Percentiles rank a stretch among this genome's conserved stretches.
phyloP scores from a whole-genome alignment of 2,888 invertebrate genomes.

The Nemotelus nigrinus region DNA sequence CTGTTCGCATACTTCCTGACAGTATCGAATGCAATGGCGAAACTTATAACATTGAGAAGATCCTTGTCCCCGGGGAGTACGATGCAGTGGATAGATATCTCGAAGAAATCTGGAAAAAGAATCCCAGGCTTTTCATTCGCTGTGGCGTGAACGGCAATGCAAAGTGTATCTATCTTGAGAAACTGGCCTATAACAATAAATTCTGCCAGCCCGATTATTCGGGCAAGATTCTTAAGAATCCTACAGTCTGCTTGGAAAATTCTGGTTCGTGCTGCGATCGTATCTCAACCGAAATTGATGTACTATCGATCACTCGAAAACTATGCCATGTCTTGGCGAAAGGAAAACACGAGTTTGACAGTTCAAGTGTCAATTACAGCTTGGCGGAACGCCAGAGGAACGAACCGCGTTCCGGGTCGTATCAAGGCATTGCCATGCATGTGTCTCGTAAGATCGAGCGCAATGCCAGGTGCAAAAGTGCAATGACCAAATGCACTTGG shows the following conservation, averaged over 20 bases:
- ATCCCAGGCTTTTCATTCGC: conserved; percentile 67
- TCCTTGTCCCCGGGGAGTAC: conserved; percentile 74
- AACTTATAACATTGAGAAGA: conserved; percentile 66
- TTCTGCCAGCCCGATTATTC: conserved; percentile 60
- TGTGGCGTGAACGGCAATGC: conserved; percentile 62
- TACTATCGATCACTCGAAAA: conserved; percentile 63
- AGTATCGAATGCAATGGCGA: conserved; percentile 58
- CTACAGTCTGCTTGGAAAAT: conserved; percentile 54
- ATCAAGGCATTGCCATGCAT: too few species aligned
- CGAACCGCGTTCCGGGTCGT: too few species aligned
- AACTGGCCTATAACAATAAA: conserved; percentile 61
- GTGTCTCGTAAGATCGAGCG: too few species aligned
- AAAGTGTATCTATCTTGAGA: conserved; percentile 60
- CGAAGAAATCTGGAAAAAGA: conserved; percentile 71
- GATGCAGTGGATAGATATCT: conserved; percentile 69
- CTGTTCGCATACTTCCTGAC: conserved; percentile 71
- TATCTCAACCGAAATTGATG: conserved; percentile 59
- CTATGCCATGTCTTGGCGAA: too few species aligned
- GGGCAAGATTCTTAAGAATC: conserved; percentile 55
- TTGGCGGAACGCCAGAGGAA: too few species aligned
- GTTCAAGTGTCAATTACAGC: too few species aligned
- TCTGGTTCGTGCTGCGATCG: conserved; percentile 54
- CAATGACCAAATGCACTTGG: too few species aligned
- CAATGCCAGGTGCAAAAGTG: too few species aligned
- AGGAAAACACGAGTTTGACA: too few species aligned